Evolutionary conservation across 2,797 vertebrate species (phyloP), one percentile per base, ranked within the genome.

Genomic region (Rhyacichthys aspro): DNA sequence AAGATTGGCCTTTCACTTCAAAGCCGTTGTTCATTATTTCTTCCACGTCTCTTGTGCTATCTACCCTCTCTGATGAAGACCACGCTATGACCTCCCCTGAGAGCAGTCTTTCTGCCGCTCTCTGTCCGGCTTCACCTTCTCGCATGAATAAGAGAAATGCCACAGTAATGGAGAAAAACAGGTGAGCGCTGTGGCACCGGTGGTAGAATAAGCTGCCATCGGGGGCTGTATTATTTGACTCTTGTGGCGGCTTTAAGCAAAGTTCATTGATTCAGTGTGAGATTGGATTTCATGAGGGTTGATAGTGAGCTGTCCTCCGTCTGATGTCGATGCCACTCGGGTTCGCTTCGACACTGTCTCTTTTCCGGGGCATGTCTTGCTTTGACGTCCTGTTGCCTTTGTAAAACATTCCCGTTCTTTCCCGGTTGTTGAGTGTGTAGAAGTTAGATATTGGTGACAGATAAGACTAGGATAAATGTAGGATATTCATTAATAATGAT

Each of bases 1-100:
- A 71, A 80, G 65, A 78, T 56, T 49, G 70, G 59, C 64, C 59
- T 63, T 71, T 70, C 68, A 49, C 70, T 71, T 66, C 56, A 70
- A 64, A 60, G 71, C 69, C 66, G 28, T 66, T 71, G 55, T 67
- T 86, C 57, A 74, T 75, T 65, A 70, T 78, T 80, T 74, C 23
- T 73, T 45, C 50, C 58, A 59, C 43, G 15, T 63, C 42, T 50
- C 62, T 56, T 23, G 43, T 43, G 55, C 44, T 33, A 55, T 75
- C 54, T 39, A 55, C 19, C 14, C 39, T 63, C 19, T 43, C 34
- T 54, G 67, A 69, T 52, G 60, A 63, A 59, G 57, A 59, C 62
- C 43, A 62, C 46, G 43, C 64, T 69, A 56, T 74, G 63, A 60
- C 63, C 72, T 71, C 57, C 49, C 57, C 43, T 12, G 67, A 5